Percentiles rank a stretch among this genome's conserved stretches.
These are phyloP conservation scores for Panthera uncia DNA, from an alignment of 2,113 vertebrate species.

Conservation along the genomic window DNA sequence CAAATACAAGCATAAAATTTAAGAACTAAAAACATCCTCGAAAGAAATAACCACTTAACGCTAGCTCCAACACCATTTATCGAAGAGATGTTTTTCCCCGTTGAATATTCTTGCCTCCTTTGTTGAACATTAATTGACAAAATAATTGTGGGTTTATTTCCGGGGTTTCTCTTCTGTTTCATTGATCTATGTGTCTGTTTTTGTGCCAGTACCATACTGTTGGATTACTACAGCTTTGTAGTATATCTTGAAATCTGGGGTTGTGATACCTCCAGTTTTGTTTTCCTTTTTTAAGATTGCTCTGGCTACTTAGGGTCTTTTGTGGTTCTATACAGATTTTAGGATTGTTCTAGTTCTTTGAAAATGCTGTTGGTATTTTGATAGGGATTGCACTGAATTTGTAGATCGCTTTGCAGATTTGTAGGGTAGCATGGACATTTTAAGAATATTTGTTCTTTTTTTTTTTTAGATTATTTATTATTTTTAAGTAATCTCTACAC, in stretches of 20 bases:
- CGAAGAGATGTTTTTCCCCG: background rate
- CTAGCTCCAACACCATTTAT: slow-evolving; percentile 88
- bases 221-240: background rate
- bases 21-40: slow-evolving; percentile 90
- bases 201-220: background rate
- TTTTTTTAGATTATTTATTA: background rate
- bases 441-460: background rate
- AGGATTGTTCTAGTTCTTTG: background rate
- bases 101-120: background rate
- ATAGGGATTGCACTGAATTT: background rate
- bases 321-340: background rate
- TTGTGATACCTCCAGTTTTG: background rate
- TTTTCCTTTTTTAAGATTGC: background rate
- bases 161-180: background rate
- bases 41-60: slow-evolving; percentile 91
- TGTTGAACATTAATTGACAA: background rate
- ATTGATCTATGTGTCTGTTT: background rate
- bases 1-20: slow-evolving; percentile 90
- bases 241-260: background rate
- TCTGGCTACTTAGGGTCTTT: background rate
- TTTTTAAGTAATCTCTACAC: background rate
- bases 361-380: background rate
- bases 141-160: background rate
- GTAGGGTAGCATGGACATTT: background rate
- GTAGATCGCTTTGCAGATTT: background rate